These are phyloP conservation scores for Synchiropus splendidus DNA, from an alignment of 2,113 vertebrate species.

Conservation along the genomic window DNA sequence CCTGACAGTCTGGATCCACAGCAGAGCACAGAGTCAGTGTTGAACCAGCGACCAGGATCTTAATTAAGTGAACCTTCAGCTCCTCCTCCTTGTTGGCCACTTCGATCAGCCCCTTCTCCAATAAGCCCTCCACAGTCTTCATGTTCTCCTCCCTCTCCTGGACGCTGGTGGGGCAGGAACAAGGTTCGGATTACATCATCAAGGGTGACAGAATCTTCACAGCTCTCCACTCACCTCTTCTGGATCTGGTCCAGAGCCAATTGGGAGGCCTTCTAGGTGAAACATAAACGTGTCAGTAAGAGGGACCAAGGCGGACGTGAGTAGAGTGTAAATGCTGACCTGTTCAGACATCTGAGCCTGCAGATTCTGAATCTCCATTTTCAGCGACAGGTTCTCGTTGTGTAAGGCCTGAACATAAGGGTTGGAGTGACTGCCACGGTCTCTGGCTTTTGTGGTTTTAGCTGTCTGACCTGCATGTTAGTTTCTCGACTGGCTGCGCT, in stretches of 20 bases:
- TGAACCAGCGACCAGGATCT: slow-evolving; percentile 2
- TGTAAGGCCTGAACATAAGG: slow-evolving; percentile 72
- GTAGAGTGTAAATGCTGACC: slow-evolving; percentile 53
- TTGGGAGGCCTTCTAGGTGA: slow-evolving; percentile 55
- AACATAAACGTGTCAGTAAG: slow-evolving; percentile 11
- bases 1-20: slow-evolving; percentile 65
- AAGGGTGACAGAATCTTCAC: too few species aligned
- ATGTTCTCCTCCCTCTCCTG: slow-evolving; percentile 88
- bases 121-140: slow-evolving; percentile 83
- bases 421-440: background rate
- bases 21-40: slow-evolving; percentile 7
- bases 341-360: slow-evolving; percentile 84
- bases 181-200: background rate
- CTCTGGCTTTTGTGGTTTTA: background rate
- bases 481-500: slow-evolving; percentile 62
- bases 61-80: slow-evolving; percentile 68
- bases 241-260: slow-evolving; percentile 63
- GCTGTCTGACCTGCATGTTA: slow-evolving; percentile 59
- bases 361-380: slow-evolving; percentile 82
- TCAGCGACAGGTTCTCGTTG: slow-evolving; percentile 81
- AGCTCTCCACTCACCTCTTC: slow-evolving; percentile 51
- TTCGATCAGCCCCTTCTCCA: slow-evolving; percentile 88
- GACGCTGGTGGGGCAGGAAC: slow-evolving; percentile 45
- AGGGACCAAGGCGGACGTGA: background rate
- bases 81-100: slow-evolving; percentile 93